Evolutionary conservation across 1,140 invertebrate genomes (phyloP).

Genomic region (Acromyrmex echinatior): DNA sequence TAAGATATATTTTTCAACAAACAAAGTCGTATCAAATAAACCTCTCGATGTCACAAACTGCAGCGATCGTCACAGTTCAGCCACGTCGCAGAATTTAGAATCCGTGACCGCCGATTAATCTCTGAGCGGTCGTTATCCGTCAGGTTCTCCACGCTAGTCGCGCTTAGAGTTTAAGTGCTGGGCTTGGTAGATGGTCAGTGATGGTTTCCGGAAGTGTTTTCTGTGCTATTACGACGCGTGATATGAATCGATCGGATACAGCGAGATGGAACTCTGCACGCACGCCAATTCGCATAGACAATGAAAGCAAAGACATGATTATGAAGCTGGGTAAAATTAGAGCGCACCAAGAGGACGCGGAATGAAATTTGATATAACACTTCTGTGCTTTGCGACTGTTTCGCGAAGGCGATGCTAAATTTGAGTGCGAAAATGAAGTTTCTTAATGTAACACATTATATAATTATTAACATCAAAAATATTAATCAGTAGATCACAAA

Average conservation of each 20-base stretch:
- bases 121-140: conserved; percentile 81
- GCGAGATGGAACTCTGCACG: conserved; percentile 53
- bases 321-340: conserved; percentile 38
- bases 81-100: conserved; percentile 80
- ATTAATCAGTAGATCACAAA: background rate
- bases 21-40: conserved; percentile 30
- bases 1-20: conserved; percentile 18
- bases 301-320: conserved; percentile 54
- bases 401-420: conserved; percentile 18
- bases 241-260: conserved; percentile 70
- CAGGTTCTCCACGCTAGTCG: conserved; percentile 77
- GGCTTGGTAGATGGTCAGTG: conserved; percentile 68
- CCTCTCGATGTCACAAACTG: conserved; percentile 42
- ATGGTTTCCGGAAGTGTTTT: conserved; percentile 75
- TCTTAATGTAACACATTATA: conserved; percentile 10
- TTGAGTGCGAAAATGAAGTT: conserved; percentile 14
- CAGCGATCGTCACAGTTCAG: conserved; percentile 72
- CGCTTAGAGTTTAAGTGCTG: conserved; percentile 73
- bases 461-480: background rate
- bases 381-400: background rate
- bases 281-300: conserved; percentile 55
- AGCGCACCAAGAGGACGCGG: background rate
- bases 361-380: conserved; percentile 41
- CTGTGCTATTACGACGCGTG: conserved; percentile 71
- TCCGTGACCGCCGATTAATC: conserved; percentile 82